A percentile compares a stretch with the other conserved stretches of the same genome.
Evolutionary conservation across 1,140 invertebrate genomes (phyloP).

Genomic region (Hyphantria cunea): DNA sequence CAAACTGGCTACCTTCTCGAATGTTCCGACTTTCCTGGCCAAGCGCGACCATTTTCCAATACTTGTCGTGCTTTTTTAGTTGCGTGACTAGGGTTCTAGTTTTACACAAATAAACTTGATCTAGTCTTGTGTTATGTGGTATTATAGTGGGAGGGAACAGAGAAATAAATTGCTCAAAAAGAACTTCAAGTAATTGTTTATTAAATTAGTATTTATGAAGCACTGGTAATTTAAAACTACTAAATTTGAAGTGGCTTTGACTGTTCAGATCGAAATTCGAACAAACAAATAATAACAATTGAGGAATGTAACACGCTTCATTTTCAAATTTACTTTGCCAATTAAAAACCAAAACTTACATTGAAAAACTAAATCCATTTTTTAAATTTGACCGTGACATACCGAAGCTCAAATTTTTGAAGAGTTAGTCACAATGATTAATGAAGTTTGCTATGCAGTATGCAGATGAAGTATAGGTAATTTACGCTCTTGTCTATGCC

Average conservation of each 20-base stretch:
- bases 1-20: slow-evolving; percentile 23
- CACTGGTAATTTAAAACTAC: no score
- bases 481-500: not conserved
- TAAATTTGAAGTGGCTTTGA: no score
- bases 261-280: no score
- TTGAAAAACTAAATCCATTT: no score
- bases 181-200: no score
- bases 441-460: slow-evolving; percentile 1
- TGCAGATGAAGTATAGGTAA: not conserved
- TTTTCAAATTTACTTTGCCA: no score
- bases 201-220: no score
- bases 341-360: no score
- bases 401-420: not conserved
- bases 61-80: slow-evolving; percentile 23
- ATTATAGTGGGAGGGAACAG: slow-evolving; percentile 21
- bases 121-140: slow-evolving; percentile 28
- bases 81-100: slow-evolving; percentile 26
- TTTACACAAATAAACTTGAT: slow-evolving; percentile 35
- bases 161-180: slow-evolving; percentile 7
- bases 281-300: no score
- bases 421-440: not conserved
- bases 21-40: slow-evolving; percentile 30
- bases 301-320: no score
- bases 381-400: no score
- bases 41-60: slow-evolving; percentile 29